Base-by-base conservation (phyloP, 2,113 vertebrate genomes). In the Machaerirhynchus nigripectus region DNA sequence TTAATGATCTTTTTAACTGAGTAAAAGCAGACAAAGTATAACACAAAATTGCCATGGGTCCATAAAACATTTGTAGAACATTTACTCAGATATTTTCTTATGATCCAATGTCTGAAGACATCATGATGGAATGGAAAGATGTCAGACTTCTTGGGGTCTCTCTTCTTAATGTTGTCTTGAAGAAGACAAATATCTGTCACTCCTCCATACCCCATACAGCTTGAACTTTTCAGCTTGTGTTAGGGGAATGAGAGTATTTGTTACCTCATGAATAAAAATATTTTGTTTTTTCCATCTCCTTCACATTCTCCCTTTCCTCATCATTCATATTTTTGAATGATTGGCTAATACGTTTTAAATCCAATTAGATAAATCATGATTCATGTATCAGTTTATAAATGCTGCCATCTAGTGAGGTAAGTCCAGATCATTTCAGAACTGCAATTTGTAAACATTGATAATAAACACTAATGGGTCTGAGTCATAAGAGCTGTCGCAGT, bases 391-490 rank as follows among this genome's bases (percentile, higher is more conserved):
- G 69, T 94, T 97, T 97, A 87, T 92, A 91, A 96, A 94, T 95
- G 85, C 96, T 97, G 96, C 97, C 97, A 96, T 91, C 97, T 97
- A 94, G 94, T 96, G 97, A 96, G 91, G 57, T 82, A 90, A 90
- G 9, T 90, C 69, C 69, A 76, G 60, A 90, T 84, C 2, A 87
- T 82, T 82, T 92, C 47, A 80, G 87, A 92, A 35, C 63, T 61
- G 60, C 13, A 11, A 12, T 94, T 91, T 46, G 53, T 90, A 94
- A 92, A 89, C 82, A 84, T 12, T n/a, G 28, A 39, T 87, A 61
- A 84, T 83, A 86, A 96, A 86, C 52, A 44, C 24, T 56, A 70
- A 80, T 53, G 60, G 49, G 31, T 56, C 65, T 92, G 50, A 94
- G 44, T 95, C 49, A 56, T 59, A 79, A 78, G 75, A 74, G 37